Percentiles rank a stretch among this genome's conserved stretches.
Conservation (phyloP, 2,113 vertebrate species). For the Cynocephalus volans region DNA sequence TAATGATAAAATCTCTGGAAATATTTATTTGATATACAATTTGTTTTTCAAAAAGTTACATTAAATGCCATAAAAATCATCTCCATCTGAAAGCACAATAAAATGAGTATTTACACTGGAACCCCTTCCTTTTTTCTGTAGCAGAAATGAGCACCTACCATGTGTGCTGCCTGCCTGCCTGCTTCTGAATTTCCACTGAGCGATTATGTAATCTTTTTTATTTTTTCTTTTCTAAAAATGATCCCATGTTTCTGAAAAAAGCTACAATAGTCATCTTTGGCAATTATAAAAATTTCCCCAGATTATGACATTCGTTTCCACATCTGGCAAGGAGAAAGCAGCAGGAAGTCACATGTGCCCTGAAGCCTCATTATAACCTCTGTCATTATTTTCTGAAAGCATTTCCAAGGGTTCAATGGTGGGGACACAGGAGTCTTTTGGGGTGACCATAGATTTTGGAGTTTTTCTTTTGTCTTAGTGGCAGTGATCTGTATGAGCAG, state of each 20-base stretch:
- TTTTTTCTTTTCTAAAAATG: constrained; percentile 73
- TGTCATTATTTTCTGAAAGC: not conserved
- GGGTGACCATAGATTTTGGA: too few relatives aligned
- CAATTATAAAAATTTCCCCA: constrained; percentile 63
- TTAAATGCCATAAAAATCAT: constrained; percentile 41
- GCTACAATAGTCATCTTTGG: constrained; percentile 60
- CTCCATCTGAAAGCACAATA: constrained; percentile 68
- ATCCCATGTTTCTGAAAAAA: constrained; percentile 72
- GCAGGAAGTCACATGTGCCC: not conserved
- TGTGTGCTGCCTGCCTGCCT: not conserved
- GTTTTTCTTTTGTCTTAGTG: too few relatives aligned
- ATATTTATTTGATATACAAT: not conserved
- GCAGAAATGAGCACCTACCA: not conserved
- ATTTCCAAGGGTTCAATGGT: not conserved
- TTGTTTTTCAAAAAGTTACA: constrained; percentile 66
- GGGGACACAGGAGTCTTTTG: not conserved
- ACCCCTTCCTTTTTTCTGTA: constrained; percentile 12
- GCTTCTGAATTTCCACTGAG: constrained; percentile 73
- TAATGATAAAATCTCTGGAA: not conserved
- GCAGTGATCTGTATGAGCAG: not conserved
- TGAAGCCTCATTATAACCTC: not conserved
- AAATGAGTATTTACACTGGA: constrained; percentile 11
- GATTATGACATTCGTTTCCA: constrained; percentile 60
- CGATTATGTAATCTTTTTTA: constrained; percentile 67
- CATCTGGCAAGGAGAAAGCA: constrained; percentile 55